Evolutionary conservation across 2,888 invertebrate genomes (phyloP), one percentile per base, ranked within the genome.

Genomic region (Campoplex capitator): DNA sequence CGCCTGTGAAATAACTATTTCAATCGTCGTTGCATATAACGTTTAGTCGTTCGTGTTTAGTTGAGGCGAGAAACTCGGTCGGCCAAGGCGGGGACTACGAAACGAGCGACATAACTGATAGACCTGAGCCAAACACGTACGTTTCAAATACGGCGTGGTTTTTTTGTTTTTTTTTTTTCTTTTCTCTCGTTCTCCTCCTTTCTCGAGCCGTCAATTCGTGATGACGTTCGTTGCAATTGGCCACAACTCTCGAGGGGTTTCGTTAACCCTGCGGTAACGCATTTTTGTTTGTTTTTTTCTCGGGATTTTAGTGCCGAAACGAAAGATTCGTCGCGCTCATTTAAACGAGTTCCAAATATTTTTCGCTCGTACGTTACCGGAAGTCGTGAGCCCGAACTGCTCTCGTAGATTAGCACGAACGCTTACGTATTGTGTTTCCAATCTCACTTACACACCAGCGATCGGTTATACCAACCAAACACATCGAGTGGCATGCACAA

Each of bases 61-160:
- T 83, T 54, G 74, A 78, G 65, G 68, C 82, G 85, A 67, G 83
- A 74, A 86, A 81, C 83, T 86, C 86, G 84, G 73, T 73, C 83
- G 86, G 71, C 80, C 67, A 80, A 77, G 71, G n/a, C 42, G 65
- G 67, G 35, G 18, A 38, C n/a, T n/a, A 32, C 67, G 68, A 56
- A 32, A 51, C 73, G 38, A 74, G 56, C 73, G 54, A 54, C 6
- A 23, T 51, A 51, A 35, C 54, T 23, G 54, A 58, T 71, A 51
- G 32, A 28, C 71, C 51, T 13, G 62, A 32, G 65, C 58, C 58
- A 23, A 23, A 58, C 70, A 71, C 71, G 79, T 71, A 58, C 70
- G 71, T 77, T 67, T 76, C 18, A 48, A 58, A 56, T 42, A 32
- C 68, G 32, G 48, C 54, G 68, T 68, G 54, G 51, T 32, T 38